phyloP scores from a whole-genome alignment of 2,113 vertebrate species.

The Macheiramphus alcinus region DNA sequence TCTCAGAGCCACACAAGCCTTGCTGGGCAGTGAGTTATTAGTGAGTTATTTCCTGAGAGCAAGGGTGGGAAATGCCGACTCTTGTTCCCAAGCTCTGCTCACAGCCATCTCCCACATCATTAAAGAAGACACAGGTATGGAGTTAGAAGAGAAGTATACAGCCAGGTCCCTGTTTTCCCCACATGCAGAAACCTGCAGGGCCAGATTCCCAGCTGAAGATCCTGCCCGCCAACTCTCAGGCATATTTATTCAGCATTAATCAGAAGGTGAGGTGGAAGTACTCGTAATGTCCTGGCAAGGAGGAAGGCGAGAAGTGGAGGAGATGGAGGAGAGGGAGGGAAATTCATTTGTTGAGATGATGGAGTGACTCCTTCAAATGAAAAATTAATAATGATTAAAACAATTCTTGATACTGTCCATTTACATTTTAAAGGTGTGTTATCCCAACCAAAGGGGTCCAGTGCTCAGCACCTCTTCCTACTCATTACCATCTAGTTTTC shows the following conservation, averaged over 20 bases:
- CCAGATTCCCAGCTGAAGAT: not conserved
- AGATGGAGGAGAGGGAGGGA: not conserved
- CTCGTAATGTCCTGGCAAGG: not conserved
- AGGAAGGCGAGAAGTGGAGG: not conserved
- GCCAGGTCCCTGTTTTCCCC: not conserved
- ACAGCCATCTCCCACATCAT: not conserved
- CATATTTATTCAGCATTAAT: slow-evolving; percentile 2
- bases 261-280: not conserved
- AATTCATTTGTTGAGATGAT: slow-evolving; percentile 49
- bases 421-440: slow-evolving; percentile 52
- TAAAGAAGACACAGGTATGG: not conserved
- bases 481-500: slow-evolving; percentile 34
- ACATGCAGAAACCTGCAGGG: not conserved
- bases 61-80: not conserved
- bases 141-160: not conserved
- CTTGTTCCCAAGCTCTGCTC: not conserved
- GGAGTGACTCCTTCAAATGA: slow-evolving; percentile 42
- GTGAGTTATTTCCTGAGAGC: not conserved
- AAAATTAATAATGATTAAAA: slow-evolving; percentile 65
- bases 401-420: slow-evolving; percentile 36
- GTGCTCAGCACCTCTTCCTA: slow-evolving; percentile 15
- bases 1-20: not conserved
- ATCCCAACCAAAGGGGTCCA: not conserved
- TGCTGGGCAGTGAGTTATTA: not conserved
- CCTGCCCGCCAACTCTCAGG: not conserved